Evolutionary conservation across 2,888 invertebrate genomes (phyloP).

Genomic region (Hecatera dysodea): DNA sequence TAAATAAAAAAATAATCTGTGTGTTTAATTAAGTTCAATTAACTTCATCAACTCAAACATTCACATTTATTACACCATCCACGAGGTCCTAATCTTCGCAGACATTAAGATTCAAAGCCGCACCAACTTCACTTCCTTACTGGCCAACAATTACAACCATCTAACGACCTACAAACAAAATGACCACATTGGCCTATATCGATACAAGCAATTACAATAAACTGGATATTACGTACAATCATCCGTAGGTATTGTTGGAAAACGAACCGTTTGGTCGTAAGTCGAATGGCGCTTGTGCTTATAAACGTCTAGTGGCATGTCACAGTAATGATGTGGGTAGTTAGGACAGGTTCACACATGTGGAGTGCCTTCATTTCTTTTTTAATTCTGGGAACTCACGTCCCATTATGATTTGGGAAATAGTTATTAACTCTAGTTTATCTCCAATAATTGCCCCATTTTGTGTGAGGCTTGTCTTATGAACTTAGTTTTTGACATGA

Average conservation of each 20-base stretch:
- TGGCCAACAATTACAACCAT: conserved; percentile 53
- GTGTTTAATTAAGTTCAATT: background rate
- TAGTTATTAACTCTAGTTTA: no score
- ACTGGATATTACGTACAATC: conserved; percentile 44
- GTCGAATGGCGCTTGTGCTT: conserved; percentile 28
- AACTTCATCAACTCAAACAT: background rate
- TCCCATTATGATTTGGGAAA: no score
- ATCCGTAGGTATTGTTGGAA: conserved; percentile 57
- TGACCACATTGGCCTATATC: conserved; percentile 57
- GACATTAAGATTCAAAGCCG: conserved; percentile 53
- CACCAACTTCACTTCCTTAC: conserved; percentile 47
- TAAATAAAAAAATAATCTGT: background rate
- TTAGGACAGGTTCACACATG: conserved; percentile 44
- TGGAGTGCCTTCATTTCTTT: background rate
- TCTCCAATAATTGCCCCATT: no score
- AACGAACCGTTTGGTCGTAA: conserved; percentile 51
- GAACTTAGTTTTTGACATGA: background rate
- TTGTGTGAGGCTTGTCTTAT: no score
- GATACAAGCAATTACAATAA: conserved; percentile 64
- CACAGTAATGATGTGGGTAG: conserved; percentile 56
- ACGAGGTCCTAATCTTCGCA: conserved; percentile 31
- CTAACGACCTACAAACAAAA: conserved; percentile 54
- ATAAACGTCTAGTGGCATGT: conserved; percentile 55
- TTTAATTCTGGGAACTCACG: background rate
- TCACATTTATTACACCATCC: conserved; percentile 17